A percentile compares a stretch with the other conserved stretches of the same genome.
These are phyloP conservation scores for Silurus lanzhouensis DNA, from an alignment of 2,797 vertebrate species.

Conservation along the genomic window DNA sequence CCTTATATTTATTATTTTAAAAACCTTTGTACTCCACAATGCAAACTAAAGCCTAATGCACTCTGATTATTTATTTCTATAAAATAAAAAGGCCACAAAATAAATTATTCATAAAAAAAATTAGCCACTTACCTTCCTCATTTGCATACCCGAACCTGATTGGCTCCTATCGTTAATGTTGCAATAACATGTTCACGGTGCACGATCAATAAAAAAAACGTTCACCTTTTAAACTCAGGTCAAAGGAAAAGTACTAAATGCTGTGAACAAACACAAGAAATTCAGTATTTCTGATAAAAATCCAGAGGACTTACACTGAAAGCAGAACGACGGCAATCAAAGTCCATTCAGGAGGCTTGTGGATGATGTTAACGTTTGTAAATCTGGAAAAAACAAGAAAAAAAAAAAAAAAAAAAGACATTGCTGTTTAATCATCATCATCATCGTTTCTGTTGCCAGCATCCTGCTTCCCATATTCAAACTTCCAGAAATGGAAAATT, in stretches of 20 bases:
- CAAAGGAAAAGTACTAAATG: neutral
- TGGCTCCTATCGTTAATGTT: neutral
- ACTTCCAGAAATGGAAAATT: neutral
- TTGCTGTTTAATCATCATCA: neutral
- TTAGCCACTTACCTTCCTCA: neutral
- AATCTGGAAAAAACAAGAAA: conserved; percentile 64
- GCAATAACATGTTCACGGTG: neutral
- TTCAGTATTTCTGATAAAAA: neutral
- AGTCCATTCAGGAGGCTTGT: conserved; percentile 76
- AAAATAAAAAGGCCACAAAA: neutral
- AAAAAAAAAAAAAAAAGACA: neutral
- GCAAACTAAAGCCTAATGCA: neutral
- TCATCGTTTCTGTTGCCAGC: neutral
- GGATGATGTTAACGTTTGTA: conserved; percentile 76
- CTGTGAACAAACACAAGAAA: neutral
- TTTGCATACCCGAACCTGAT: conserved; percentile 1
- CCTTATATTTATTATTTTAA: too few species aligned
- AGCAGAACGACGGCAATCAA: conserved; percentile 74
- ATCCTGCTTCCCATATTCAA: neutral
- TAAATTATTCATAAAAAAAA: neutral
- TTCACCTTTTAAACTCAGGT: neutral
- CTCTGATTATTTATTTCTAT: neutral
- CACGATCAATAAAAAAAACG: neutral
- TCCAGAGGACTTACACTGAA: conserved; percentile 70
- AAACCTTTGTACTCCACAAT: too few species aligned